Evolutionary conservation across 1,140 invertebrate species (phyloP), one percentile per base, ranked within the genome.

Genomic region (Sitophilus oryzae): DNA sequence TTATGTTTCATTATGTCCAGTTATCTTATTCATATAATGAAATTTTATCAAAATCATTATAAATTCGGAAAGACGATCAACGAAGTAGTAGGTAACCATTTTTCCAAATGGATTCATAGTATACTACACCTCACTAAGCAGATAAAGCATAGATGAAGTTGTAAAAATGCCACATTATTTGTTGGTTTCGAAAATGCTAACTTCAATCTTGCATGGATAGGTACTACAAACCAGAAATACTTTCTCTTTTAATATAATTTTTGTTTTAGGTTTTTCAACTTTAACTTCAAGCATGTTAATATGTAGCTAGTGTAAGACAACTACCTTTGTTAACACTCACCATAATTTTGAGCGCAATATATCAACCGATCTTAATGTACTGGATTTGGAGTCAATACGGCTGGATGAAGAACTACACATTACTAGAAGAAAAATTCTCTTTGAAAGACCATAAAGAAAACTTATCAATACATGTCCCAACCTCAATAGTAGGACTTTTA

Each of bases 321-420:
- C n/a, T 59, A 2, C 56, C 48, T 19, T 58, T 57, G 30, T 22
- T 64, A 0, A 19, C 64, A 18, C 47, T 52, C 21, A 49, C 50
- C 0, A 52, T 59, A 25, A 9, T 63, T 3, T 57, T 52, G 5
- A 50, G 53, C 40, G 44, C 44, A 6, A 15, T 61, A n/a, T 57
- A 54, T 40, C 55, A 59, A 47, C 64, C 64, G 5, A 46, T 65
- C 9, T 40, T 65, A 30, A 58, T 65, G 54, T 60, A 57, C 23
- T 66, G 65, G 65, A 48, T 57, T n/a, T 66, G 63, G 63, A 56
- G 54, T 46, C 19, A 49, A 2, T 46, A 55, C 34, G 65, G 63
- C 14, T 65, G 63, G 63, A 60, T 66, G 61, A 60, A 47, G 1
- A 45, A 41, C 8, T 20, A 30, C 4, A 49, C n/a, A 9, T 40